phyloP scores from a whole-genome alignment of 2,888 invertebrate species.

The Nycteola revayana region DNA sequence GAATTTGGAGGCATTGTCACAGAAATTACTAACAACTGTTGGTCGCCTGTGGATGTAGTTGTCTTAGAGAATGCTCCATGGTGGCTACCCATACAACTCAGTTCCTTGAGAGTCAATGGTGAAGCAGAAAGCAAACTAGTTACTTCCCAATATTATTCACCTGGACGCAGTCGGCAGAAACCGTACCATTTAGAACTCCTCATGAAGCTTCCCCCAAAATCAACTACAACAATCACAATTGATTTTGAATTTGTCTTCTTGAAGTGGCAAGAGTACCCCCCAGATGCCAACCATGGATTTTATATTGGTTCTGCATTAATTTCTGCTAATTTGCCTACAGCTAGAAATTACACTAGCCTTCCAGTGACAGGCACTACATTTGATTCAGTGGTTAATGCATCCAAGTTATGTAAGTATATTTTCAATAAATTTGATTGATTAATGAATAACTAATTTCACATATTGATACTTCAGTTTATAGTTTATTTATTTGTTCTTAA shows the following conservation, averaged over 20 bases:
- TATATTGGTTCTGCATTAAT: conserved; percentile 95
- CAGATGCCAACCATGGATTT: conserved; percentile 99
- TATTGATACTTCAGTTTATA: too few species aligned
- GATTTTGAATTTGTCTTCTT: conserved; percentile 97
- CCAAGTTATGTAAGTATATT: conserved; percentile 70
- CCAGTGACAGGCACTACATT: conserved; percentile 88
- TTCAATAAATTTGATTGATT: too few species aligned
- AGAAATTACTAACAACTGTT: conserved; percentile 91
- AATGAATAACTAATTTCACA: too few species aligned
- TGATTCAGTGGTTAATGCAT: conserved; percentile 84
- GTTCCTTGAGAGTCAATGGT: conserved; percentile 89
- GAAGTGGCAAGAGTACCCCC: conserved; percentile 99
- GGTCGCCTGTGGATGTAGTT: conserved; percentile 87
- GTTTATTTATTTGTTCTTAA: too few species aligned
- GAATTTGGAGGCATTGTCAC: conserved; percentile 95
- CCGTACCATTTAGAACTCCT: conserved; percentile 95
- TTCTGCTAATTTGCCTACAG: conserved; percentile 88
- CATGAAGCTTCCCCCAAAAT: conserved; percentile 89
- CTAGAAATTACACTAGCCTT: conserved; percentile 89
- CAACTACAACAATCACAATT: conserved; percentile 90
- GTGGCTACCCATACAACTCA: conserved; percentile 94
- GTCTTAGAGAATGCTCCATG: conserved; percentile 95
- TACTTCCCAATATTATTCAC: conserved; percentile 81
- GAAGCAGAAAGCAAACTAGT: conserved; percentile 81
- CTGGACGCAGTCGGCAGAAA: conserved; percentile 91